These are phyloP conservation scores for Thinocorus orbignyianus DNA, from an alignment of 2,113 vertebrate species.

Conservation along the genomic window DNA sequence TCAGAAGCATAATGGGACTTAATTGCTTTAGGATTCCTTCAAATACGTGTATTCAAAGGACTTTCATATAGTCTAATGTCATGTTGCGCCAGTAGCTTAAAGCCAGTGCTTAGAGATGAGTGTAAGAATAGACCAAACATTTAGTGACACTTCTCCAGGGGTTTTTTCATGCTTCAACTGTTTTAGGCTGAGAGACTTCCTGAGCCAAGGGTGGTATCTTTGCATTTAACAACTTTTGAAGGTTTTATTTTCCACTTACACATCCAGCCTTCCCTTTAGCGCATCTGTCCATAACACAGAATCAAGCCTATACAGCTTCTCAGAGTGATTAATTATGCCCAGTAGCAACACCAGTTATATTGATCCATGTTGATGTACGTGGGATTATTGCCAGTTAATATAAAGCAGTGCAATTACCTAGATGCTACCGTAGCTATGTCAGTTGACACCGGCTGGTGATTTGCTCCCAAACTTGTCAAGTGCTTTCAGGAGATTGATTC, in stretches of 20 bases:
- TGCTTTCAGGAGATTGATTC: neutral
- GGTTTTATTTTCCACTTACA: neutral
- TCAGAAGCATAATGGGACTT: neutral
- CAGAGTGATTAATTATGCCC: neutral
- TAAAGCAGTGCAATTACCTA: too few relatives aligned
- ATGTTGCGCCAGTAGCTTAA: neutral
- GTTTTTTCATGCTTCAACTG: neutral
- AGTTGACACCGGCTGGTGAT: neutral
- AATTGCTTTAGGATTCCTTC: neutral
- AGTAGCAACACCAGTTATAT: too few relatives aligned
- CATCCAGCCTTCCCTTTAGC: neutral
- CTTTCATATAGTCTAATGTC: neutral
- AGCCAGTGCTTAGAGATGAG: neutral
- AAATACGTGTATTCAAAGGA: neutral
- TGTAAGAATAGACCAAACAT: neutral
- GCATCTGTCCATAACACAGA: neutral
- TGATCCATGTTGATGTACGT: rapidly evolving
- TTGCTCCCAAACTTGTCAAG: neutral
- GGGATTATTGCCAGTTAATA: neutral
- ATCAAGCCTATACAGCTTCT: neutral
- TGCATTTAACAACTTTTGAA: neutral
- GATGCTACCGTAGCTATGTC: neutral
- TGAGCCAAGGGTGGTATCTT: neutral
- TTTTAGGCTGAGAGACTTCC: neutral
- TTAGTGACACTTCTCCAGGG: neutral